phyloP scores from a whole-genome alignment of 1,140 invertebrate genomes.

The Heliconius hewitsoni region DNA sequence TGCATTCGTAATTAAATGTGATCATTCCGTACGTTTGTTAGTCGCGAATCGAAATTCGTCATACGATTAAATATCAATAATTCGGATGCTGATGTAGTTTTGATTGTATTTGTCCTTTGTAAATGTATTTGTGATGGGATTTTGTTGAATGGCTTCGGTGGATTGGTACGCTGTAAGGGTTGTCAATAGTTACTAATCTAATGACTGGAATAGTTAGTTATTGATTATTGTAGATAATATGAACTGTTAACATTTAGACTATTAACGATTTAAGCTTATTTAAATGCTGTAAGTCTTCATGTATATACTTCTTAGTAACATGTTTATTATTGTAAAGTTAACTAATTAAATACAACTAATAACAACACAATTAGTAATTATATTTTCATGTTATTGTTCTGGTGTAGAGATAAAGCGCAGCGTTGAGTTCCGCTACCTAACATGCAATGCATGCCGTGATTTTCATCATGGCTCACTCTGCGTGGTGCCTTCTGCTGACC shows the following conservation, averaged over 20 bases:
- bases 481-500: no score
- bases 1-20: conserved; percentile 57
- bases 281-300: no score
- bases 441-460: no score
- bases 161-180: neutral
- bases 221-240: neutral
- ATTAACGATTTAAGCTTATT: neutral
- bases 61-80: conserved; percentile 36
- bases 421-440: no score
- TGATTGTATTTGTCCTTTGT: conserved; percentile 34
- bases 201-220: conserved; percentile 2
- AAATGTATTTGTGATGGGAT: conserved; percentile 26
- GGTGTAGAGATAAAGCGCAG: no score
- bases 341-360: no score
- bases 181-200: neutral
- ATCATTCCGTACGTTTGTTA: conserved; percentile 49
- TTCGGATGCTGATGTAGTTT: conserved; percentile 27
- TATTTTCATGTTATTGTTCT: no score
- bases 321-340: no score
- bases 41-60: conserved; percentile 46
- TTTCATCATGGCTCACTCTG: no score
- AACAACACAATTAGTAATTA: no score
- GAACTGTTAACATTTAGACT: no score
- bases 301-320: no score
- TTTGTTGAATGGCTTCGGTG: neutral